Conservation (phyloP, 2,797 vertebrate species). For the Myoxocephalus aenaeus region DNA sequence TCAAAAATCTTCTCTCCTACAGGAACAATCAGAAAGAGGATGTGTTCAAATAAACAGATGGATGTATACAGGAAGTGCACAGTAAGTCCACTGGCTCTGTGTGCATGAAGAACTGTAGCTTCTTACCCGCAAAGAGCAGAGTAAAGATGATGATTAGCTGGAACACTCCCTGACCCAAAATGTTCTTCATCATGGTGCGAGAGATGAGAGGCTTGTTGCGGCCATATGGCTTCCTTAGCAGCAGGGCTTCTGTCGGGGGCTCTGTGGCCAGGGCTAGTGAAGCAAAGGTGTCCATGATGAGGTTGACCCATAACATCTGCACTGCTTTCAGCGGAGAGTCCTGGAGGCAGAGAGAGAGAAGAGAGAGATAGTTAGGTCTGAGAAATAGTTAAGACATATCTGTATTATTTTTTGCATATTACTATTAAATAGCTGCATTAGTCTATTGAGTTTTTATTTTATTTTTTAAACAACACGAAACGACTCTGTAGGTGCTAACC, state of each 20-base stretch:
- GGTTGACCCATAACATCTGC: conserved; percentile 99
- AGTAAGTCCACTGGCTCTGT: not conserved
- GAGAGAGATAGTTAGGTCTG: not conserved
- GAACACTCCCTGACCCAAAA: conserved; percentile 96
- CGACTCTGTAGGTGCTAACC: conserved; percentile 72
- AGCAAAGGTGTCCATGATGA: conserved; percentile 99
- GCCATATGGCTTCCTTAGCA: conserved; percentile 96
- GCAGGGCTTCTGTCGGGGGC: conserved; percentile 95
- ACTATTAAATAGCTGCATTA: conserved; percentile 3
- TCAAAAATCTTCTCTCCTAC: conserved; percentile 95
- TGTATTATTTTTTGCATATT: not conserved
- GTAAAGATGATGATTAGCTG: conserved; percentile 96
- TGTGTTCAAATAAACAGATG: not conserved
- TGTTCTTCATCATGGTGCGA: conserved; percentile 99
- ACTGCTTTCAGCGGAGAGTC: conserved; percentile 98
- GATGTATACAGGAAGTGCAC: not conserved
- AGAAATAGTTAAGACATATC: conserved; percentile 1
- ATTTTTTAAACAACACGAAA: not conserved
- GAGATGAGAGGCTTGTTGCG: conserved; percentile 99
- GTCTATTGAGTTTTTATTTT: not conserved
- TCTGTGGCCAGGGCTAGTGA: conserved; percentile 98
- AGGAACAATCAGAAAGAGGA: conserved; percentile 16
- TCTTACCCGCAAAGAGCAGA: conserved; percentile 95
- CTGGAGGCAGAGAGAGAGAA: conserved; percentile 74
- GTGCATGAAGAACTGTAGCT: not conserved